phyloP scores from a whole-genome alignment of 2,797 vertebrate genomes.

The Myotis pilosus region DNA sequence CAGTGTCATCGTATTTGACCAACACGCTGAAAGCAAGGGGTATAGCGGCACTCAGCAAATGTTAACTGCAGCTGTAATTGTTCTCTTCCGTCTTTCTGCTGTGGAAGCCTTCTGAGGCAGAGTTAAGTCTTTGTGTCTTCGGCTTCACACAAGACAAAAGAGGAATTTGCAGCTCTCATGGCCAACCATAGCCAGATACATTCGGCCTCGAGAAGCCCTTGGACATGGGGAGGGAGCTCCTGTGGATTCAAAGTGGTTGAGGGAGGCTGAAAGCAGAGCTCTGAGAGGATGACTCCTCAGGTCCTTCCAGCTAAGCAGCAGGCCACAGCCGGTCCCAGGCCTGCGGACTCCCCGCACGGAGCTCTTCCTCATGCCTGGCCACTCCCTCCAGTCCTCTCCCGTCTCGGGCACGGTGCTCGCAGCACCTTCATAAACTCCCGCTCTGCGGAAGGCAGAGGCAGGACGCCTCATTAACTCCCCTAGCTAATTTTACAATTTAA shows the following conservation, averaged over 20 bases:
- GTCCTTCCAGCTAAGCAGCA: background rate
- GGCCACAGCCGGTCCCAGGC: background rate
- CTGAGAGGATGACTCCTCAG: background rate
- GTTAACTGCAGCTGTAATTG: background rate
- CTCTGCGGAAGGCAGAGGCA: conserved; percentile 71
- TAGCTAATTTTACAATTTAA: conserved; percentile 81
- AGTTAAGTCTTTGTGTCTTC: background rate
- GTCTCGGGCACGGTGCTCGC: background rate
- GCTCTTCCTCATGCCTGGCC: background rate
- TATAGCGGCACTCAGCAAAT: background rate
- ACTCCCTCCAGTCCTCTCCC: background rate
- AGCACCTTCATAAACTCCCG: conserved; percentile 66
- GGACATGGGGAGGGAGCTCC: background rate
- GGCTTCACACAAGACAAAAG: background rate
- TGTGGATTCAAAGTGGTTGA: background rate
- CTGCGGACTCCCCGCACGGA: background rate
- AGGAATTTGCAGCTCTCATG: background rate
- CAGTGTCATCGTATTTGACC: background rate
- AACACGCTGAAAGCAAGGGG: background rate
- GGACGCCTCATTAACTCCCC: conserved; percentile 77
- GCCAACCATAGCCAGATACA: background rate
- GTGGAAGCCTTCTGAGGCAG: background rate
- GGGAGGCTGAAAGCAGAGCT: background rate
- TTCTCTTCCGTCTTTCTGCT: background rate
- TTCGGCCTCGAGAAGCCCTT: accelerated